Conservation (phyloP, 2,113 vertebrate genomes). For the Ceyx margarethae region DNA sequence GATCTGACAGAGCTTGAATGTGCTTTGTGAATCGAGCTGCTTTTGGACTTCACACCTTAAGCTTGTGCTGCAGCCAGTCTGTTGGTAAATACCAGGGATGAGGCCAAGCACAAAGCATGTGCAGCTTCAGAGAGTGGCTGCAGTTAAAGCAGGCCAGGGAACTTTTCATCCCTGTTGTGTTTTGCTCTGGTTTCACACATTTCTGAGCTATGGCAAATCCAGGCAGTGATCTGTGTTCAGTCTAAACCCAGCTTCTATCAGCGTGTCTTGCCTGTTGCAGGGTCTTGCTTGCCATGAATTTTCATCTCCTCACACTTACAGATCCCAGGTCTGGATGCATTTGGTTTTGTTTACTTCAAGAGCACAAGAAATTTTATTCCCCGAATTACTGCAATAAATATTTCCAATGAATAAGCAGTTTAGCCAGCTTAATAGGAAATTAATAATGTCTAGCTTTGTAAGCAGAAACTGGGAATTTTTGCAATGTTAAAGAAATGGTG, state of each 20-base stretch:
- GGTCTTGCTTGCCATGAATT: not conserved
- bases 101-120: not conserved
- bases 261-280: not conserved
- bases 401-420: conserved; percentile 11
- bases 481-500: not conserved
- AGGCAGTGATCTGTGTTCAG: not conserved
- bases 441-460: not conserved
- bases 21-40: not conserved
- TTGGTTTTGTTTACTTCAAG: not conserved
- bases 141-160: not conserved
- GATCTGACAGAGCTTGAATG: not conserved
- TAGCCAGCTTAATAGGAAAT: not conserved
- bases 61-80: not conserved
- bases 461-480: not conserved
- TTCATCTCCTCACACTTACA: not conserved
- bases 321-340: not conserved
- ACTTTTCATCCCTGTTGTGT: not conserved
- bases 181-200: not conserved
- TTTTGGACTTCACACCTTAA: not conserved
- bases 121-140: not conserved
- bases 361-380: not conserved
- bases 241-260: not conserved
- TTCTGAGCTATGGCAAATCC: not conserved
- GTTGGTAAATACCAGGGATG: not conserved
- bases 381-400: not conserved